Conservation (phyloP, 2,888 invertebrate species). For the Trimorus sp. region DNA sequence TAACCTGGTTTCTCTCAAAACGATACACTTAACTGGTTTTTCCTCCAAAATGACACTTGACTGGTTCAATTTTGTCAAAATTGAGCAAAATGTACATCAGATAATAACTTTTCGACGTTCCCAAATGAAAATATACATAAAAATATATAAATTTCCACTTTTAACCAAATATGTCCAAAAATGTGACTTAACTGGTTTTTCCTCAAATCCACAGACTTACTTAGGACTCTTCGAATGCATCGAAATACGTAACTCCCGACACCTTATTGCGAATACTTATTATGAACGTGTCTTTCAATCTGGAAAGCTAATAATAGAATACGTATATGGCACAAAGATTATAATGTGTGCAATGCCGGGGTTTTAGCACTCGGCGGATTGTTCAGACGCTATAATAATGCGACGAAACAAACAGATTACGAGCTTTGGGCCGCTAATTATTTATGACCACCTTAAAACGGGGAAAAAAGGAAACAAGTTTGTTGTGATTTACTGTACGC, state of each 20-base stretch:
- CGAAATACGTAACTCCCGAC: constrained; percentile 19
- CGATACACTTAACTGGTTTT: too few relatives aligned
- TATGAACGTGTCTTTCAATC: constrained; percentile 34
- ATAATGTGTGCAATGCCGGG: constrained; percentile 9
- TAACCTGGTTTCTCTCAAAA: too few relatives aligned
- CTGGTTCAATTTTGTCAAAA: too few relatives aligned
- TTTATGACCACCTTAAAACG: constrained; percentile 27
- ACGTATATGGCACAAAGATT: constrained; percentile 25
- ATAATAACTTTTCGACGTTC: too few relatives aligned
- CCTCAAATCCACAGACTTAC: too few relatives aligned
- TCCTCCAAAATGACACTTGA: too few relatives aligned
- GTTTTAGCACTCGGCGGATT: constrained; percentile 23
- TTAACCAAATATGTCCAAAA: too few relatives aligned
- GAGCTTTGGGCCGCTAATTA: constrained; percentile 24
- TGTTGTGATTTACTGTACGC: constrained; percentile 30
- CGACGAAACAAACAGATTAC: constrained; percentile 30
- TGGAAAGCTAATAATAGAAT: constrained; percentile 40
- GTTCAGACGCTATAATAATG: constrained; percentile 30
- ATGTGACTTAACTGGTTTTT: too few relatives aligned
- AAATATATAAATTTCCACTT: too few relatives aligned
- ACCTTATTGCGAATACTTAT: constrained; percentile 39
- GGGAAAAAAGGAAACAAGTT: constrained; percentile 30
- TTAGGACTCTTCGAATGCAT: constrained; percentile 14
- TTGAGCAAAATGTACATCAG: too few relatives aligned
- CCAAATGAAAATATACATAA: too few relatives aligned